phyloP scores from a whole-genome alignment of 2,888 invertebrate genomes.

The Margaritifera margaritifera region DNA sequence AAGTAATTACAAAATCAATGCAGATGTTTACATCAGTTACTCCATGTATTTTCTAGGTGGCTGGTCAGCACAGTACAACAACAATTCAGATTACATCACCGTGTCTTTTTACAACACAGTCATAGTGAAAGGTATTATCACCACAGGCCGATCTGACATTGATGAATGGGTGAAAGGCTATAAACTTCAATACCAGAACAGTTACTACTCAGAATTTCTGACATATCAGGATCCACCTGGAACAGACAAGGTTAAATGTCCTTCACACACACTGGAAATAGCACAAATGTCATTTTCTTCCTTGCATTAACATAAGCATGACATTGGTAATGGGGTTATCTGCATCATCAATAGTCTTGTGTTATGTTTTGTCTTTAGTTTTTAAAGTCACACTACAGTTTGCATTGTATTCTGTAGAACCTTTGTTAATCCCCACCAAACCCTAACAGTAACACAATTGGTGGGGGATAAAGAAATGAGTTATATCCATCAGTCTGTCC shows the following conservation, averaged over 20 bases:
- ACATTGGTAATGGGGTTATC: no score
- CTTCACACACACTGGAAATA: background rate
- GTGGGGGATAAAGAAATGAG: no score
- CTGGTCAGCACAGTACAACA: constrained; percentile 40
- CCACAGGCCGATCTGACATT: constrained; percentile 47
- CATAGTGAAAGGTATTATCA: constrained; percentile 44
- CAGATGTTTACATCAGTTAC: background rate
- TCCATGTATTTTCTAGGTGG: constrained; percentile 28
- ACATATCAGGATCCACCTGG: constrained; percentile 55
- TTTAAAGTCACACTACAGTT: no score
- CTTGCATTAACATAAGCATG: no score
- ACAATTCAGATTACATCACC: constrained; percentile 44
- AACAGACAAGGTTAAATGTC: constrained; percentile 38
- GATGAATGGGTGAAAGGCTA: constrained; percentile 56
- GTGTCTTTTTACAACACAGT: constrained; percentile 51
- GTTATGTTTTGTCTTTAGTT: no score
- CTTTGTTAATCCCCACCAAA: no score
- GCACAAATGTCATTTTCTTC: no score
- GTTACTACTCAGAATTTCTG: constrained; percentile 44
- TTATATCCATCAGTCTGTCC: no score
- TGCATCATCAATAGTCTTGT: no score
- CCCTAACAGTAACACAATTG: no score
- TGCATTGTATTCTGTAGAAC: no score
- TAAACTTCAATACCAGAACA: constrained; percentile 53
- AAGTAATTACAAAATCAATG: no score